These are phyloP conservation scores for Archivesica marissinica DNA, from an alignment of 1,140 invertebrate genomes.

Conservation along the genomic window DNA sequence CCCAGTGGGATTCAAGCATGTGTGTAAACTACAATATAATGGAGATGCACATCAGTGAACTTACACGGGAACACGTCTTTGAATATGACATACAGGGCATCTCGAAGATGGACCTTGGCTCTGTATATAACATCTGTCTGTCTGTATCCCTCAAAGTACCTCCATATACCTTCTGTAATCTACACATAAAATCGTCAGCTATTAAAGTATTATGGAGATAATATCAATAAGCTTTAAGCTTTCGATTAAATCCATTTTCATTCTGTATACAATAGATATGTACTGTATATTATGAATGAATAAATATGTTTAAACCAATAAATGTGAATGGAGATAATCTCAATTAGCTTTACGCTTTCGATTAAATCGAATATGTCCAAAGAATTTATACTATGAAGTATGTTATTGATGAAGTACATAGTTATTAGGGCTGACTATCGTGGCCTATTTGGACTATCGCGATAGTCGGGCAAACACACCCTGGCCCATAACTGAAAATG, in stretches of 20 bases:
- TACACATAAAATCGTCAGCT: neutral
- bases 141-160: slow-evolving; percentile 45
- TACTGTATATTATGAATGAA: too few relatives aligned
- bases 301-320: too few relatives aligned
- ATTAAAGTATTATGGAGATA: neutral
- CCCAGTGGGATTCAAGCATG: too few relatives aligned
- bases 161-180: slow-evolving; percentile 53
- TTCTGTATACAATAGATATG: too few relatives aligned
- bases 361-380: neutral
- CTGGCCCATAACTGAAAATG: too few relatives aligned
- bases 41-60: too few relatives aligned
- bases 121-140: slow-evolving; percentile 41
- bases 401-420: neutral
- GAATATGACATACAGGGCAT: slow-evolving; percentile 58
- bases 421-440: neutral
- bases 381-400: neutral
- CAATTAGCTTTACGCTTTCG: too few relatives aligned
- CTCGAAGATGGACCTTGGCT: slow-evolving; percentile 45
- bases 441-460: neutral
- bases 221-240: too few relatives aligned
- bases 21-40: too few relatives aligned
- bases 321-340: too few relatives aligned
- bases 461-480: neutral
- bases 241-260: too few relatives aligned
- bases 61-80: slow-evolving; percentile 59